Conservation (phyloP, 2,888 invertebrate species). For the Hydrotaea cyrtoneurina region DNA sequence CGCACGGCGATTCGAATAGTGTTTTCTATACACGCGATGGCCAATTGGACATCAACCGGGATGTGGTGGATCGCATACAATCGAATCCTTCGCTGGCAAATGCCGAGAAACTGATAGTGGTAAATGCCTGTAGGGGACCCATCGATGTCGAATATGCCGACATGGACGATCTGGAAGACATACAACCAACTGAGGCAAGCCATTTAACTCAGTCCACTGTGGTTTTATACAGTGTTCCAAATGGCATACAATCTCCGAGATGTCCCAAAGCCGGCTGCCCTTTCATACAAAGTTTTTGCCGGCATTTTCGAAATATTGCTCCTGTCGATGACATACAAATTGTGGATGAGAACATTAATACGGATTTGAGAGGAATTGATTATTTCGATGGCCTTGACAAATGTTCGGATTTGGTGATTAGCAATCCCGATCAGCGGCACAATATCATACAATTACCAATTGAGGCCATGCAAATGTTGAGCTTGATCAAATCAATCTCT, state of each 20-base stretch:
- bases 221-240: constrained; percentile 13
- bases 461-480: background rate
- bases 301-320: background rate
- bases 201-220: background rate
- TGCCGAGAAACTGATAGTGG: background rate
- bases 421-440: background rate
- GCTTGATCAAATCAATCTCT: background rate
- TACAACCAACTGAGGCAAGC: background rate
- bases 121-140: background rate
- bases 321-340: background rate
- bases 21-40: constrained; percentile 20
- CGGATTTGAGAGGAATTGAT: background rate
- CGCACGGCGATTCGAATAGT: constrained; percentile 2
- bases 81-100: background rate
- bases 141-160: background rate
- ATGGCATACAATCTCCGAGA: background rate
- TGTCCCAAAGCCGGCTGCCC: background rate
- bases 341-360: background rate
- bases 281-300: constrained; percentile 14
- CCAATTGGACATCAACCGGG: background rate
- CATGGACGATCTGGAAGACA: background rate
- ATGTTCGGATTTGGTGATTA: background rate
- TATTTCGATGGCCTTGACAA: background rate
- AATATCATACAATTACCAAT: background rate
- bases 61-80: background rate